Conservation (phyloP, 2,888 invertebrate genomes). For the Corythucha ciliata region DNA sequence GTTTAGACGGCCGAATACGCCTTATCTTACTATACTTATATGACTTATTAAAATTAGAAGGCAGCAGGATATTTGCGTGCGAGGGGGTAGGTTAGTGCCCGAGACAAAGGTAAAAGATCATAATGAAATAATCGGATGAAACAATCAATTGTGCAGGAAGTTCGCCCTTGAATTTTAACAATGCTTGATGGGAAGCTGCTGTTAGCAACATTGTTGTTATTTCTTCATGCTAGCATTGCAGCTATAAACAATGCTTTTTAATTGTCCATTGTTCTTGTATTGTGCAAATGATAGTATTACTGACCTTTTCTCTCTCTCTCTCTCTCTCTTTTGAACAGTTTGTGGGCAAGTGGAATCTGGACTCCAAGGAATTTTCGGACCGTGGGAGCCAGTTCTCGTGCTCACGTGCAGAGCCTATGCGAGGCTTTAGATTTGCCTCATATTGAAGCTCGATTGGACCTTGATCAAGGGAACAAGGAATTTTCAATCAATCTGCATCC, state of each 20-base stretch:
- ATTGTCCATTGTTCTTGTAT: constrained; percentile 4
- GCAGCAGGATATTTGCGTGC: too few species aligned
- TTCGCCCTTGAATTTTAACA: too few species aligned
- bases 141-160: too few species aligned
- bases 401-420: constrained; percentile 81
- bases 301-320: background rate
- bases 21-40: too few species aligned
- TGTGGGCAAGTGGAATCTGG: constrained; percentile 75
- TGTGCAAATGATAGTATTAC: background rate
- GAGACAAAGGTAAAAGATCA: too few species aligned
- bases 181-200: too few species aligned
- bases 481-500: constrained; percentile 86
- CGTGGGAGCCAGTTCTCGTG: constrained; percentile 69
- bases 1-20: too few species aligned
- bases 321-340: constrained; percentile 48
- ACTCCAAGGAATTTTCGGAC: constrained; percentile 79
- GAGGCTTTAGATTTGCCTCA: constrained; percentile 85
- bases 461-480: constrained; percentile 54
- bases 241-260: background rate
- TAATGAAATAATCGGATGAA: too few species aligned
- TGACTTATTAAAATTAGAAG: too few species aligned
- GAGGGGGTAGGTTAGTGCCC: too few species aligned
- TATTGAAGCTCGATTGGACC: constrained; percentile 64
- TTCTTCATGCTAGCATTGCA: background rate
- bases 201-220: too few species aligned